Evolutionary conservation across 2,113 vertebrate genomes (phyloP), one percentile per base, ranked within the genome.

Genomic region (Pomatostomus ruficeps): DNA sequence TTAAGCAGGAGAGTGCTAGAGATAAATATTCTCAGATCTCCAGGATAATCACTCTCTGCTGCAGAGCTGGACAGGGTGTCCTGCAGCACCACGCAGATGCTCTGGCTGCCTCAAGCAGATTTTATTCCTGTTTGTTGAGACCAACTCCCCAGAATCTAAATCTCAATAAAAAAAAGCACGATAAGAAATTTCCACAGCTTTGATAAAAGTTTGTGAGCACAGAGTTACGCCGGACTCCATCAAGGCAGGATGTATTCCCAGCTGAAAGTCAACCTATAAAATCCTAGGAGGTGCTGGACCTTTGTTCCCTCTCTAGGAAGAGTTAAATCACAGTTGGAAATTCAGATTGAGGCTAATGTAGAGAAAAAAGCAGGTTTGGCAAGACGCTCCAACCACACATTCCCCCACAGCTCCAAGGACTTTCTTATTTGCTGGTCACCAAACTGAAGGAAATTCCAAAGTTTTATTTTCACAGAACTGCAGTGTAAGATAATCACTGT

Each of bases 401-500:
- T 58, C 55, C 13, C 38, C 15, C 48, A 10, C 70, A 38, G 7
- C 72, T 74, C 78, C 74, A 92, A 58, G 7, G 5, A 76, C 63
- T 76, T 91, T 91, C 73, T 95, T 66, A 88, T 91, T 94, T 95
- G 87, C 88, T 93, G 74, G n/a, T 94, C 89, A 89, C 75, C 92
- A 85, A 94, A 94, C 71, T 85, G 94, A 89, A 97, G 92, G 86
- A 97, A 97, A 97, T 96, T 95, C 94, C 95, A 90, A 85, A 71
- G 93, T 88, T 93, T 55, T 81, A 79, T 78, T 93, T 89, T 73
- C 87, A 67, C 71, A 77, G 61, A 82, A 82, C 90, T 91, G 88
- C 38, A 43, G 51, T 88, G 63, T 40, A 92, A 95, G 86, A 96
- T 52, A 92, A 94, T 88, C 85, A 38, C 84, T 94, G 80, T 79